Conservation (phyloP, 2,113 vertebrate species). For the Zosterops lateralis region DNA sequence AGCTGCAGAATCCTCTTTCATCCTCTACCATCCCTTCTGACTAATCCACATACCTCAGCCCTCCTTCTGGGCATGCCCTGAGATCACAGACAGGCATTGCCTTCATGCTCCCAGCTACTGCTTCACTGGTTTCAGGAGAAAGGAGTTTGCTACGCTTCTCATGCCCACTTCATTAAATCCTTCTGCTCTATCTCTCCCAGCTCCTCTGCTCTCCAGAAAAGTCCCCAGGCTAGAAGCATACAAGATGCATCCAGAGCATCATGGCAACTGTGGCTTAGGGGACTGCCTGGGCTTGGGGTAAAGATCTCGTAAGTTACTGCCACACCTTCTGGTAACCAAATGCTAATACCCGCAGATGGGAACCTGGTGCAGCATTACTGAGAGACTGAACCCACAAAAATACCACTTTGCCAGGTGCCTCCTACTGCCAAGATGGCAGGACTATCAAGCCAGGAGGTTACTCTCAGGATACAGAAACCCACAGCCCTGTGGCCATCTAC, state of each 20-base stretch:
- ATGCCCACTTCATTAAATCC: not conserved
- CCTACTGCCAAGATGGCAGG: not conserved
- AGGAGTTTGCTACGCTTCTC: not conserved
- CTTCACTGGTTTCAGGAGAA: not conserved
- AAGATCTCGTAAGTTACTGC: not conserved
- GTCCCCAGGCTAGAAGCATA: not conserved
- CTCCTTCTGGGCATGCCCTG: not conserved
- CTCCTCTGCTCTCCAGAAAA: not conserved
- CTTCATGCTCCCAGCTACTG: not conserved
- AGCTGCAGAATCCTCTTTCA: slow-evolving; percentile 18
- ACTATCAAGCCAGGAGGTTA: not conserved
- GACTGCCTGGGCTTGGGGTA: not conserved
- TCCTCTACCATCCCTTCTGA: not conserved
- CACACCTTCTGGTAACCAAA: not conserved
- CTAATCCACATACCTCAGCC: not conserved
- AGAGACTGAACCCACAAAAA: not conserved
- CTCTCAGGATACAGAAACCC: not conserved
- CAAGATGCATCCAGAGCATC: not conserved
- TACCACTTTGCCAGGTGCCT: not conserved
- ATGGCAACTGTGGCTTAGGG: rapidly evolving
- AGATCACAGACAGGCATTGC: not conserved
- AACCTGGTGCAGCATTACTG: not conserved
- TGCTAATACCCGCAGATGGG: rapidly evolving
- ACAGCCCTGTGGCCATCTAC: not conserved
- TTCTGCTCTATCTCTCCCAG: not conserved